Base-by-base conservation (phyloP, 2,888 invertebrate genomes). In the Elegia similella region DNA sequence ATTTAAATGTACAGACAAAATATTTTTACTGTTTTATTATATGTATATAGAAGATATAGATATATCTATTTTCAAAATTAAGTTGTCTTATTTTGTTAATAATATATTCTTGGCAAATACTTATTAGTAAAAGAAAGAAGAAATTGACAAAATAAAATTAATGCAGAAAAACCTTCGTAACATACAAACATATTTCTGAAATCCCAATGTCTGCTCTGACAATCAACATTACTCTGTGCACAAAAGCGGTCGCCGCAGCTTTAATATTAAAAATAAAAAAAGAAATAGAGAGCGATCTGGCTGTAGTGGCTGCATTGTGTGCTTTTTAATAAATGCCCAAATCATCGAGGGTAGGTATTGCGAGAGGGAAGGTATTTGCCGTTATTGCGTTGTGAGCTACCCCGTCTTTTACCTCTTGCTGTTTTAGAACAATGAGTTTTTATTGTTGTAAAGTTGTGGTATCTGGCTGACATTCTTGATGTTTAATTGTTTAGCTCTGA, bases 231-330 rank as follows among this genome's bases (percentile, higher is more conserved):
- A 73, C 75, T 80, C 88, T 88, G 67, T 69, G 57, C 13, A 32
- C 32, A 57, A 66, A 62, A 76, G 70, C 73, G 70, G 76, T 84
- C 79, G 69, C 23, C 30, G 82, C 69, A 86, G 86, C 79, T 83
- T 87, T 87, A 88, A 88, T 89, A 89, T 88, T 85, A 88, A 89
- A 88, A 88, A 88, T 89, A 88, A 88, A 88, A 88, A 78, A 83
- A 34, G 34, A 38, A 80, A 80, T 60, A 82, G 82, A 78, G 80
- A 81, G 74, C 78, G 82, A 82, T 84, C 81, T 64, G 74, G 61
- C 74, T 83, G 82, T 83, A 85, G 84, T 84, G 86, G 84, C 68
- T 62, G 84, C 80, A 86, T 88, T 89, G 89, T 88, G 80, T 87
- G 88, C 86, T 78, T 83, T 89, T 86, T 88, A 89, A 88, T 88